Evolutionary conservation across 2,113 vertebrate genomes (phyloP).

Genomic region (Hippocampus abdominalis): DNA sequence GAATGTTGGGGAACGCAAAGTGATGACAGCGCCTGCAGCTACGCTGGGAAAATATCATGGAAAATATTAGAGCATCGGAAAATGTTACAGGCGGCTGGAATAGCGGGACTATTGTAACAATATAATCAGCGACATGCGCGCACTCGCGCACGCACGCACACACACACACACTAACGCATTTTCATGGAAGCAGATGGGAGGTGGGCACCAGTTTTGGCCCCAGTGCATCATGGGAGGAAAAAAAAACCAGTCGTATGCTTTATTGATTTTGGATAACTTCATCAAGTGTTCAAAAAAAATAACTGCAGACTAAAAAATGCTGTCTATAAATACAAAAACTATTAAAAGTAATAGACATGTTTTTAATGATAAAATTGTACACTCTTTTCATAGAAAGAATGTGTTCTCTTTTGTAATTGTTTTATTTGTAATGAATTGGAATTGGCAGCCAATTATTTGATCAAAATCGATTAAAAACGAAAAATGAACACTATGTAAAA

Average conservation of each 20-base stretch:
- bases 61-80: conserved; percentile 81
- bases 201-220: background rate
- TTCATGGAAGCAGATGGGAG: background rate
- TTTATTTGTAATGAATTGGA: too few species aligned
- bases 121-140: conserved; percentile 47
- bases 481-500: too few species aligned
- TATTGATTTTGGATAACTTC: too few species aligned
- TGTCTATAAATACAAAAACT: too few species aligned
- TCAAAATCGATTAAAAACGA: too few species aligned
- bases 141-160: background rate
- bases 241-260: background rate
- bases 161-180: background rate
- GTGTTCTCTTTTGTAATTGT: too few species aligned
- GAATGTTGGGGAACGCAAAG: conserved; percentile 53
- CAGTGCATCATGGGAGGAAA: background rate
- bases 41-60: conserved; percentile 78
- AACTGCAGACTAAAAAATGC: too few species aligned
- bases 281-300: too few species aligned
- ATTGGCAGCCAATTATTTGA: too few species aligned
- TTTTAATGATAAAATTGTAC: too few species aligned
- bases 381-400: too few species aligned
- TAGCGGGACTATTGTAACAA: conserved; percentile 71
- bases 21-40: conserved; percentile 55
- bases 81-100: conserved; percentile 81
- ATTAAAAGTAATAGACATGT: too few species aligned